A percentile compares a stretch with the other conserved stretches of the same genome.
These are phyloP conservation scores for Mesoclemmys tuberculata DNA, from an alignment of 2,113 vertebrate species.

Conservation along the genomic window DNA sequence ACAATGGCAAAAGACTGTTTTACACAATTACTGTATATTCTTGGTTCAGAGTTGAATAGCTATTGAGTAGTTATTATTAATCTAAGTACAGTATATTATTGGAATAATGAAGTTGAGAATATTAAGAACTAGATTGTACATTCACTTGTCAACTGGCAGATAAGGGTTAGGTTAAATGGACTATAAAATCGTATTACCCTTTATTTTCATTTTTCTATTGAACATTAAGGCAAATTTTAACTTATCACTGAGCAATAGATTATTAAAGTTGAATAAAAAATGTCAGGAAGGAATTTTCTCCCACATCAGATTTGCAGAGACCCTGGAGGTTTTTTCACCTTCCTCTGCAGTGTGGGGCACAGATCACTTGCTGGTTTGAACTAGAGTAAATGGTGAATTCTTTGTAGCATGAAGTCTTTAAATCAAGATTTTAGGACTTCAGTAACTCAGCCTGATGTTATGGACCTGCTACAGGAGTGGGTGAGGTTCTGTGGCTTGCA, in stretches of 20 bases:
- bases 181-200: background rate
- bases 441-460: background rate
- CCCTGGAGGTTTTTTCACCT: no score
- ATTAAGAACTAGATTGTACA: no score
- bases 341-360: no score
- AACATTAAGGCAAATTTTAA: background rate
- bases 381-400: background rate
- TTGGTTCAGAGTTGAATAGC: no score
- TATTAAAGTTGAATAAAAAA: constrained; percentile 7
- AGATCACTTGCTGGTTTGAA: background rate
- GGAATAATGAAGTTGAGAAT: no score
- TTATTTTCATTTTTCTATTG: background rate
- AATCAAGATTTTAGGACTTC: background rate
- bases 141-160: no score
- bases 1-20: no score
- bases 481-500: background rate
- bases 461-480: background rate
- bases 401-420: background rate
- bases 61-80: no score
- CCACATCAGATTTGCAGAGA: no score
- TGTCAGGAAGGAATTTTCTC: background rate
- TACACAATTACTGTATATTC: no score
- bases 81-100: no score
- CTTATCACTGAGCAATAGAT: background rate
- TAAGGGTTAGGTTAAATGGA: no score